Conservation (phyloP, 2,113 vertebrate species). For the Dipodomys spectabilis region DNA sequence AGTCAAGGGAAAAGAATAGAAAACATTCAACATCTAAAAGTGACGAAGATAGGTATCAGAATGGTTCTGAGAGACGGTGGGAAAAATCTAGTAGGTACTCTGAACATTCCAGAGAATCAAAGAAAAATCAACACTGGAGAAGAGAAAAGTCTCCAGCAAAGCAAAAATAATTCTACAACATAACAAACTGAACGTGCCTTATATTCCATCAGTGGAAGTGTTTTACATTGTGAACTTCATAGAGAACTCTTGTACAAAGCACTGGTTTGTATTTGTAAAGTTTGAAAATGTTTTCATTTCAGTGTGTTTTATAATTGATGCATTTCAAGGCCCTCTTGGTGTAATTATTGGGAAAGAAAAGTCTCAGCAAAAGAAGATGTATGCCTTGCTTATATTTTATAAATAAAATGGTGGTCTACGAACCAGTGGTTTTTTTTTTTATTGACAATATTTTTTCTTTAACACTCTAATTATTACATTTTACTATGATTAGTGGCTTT, state of each 20-base stretch:
- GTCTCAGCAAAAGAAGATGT: slow-evolving; percentile 54
- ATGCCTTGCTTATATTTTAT: slow-evolving; percentile 84
- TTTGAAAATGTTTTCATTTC: slow-evolving; percentile 83
- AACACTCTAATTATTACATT: background rate
- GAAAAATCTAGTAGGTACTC: slow-evolving; percentile 82
- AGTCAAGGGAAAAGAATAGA: slow-evolving; percentile 84
- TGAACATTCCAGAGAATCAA: slow-evolving; percentile 85
- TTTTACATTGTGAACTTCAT: slow-evolving; percentile 79
- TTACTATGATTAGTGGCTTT: slow-evolving; percentile 40
- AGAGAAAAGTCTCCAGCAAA: slow-evolving; percentile 86
- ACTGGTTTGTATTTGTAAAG: slow-evolving; percentile 84
- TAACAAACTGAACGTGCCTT: slow-evolving; percentile 1
- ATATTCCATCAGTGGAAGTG: slow-evolving; percentile 65
- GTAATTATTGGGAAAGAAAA: slow-evolving; percentile 73
- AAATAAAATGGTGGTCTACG: slow-evolving; percentile 84
- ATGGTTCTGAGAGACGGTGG: slow-evolving; percentile 83
- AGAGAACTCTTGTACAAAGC: slow-evolving; percentile 85
- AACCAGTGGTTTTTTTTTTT: slow-evolving; percentile 70
- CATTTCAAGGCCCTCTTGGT: slow-evolving; percentile 66
- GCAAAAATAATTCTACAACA: slow-evolving; percentile 80
- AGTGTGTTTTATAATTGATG: slow-evolving; percentile 80
- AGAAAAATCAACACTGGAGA: slow-evolving; percentile 79
- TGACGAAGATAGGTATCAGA: slow-evolving; percentile 80
- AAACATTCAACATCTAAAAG: slow-evolving; percentile 79
- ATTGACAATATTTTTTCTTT: slow-evolving; percentile 56